Conservation (phyloP, 2,888 invertebrate species). For the Phengaris alcon region DNA sequence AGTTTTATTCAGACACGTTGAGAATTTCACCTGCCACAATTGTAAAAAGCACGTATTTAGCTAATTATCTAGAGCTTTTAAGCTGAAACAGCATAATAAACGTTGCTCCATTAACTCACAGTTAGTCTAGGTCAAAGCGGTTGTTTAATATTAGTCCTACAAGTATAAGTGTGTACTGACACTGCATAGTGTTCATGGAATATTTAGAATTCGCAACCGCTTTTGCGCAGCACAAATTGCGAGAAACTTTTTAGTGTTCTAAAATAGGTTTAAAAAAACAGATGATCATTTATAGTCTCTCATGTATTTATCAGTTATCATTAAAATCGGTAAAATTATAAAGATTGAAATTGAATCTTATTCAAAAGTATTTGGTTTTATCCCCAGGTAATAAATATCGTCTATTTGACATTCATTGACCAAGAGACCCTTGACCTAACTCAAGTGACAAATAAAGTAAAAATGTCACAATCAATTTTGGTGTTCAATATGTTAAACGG, state of each 20-base stretch:
- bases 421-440: constrained; percentile 8
- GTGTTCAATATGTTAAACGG: neutral
- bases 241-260: no score
- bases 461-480: constrained; percentile 2
- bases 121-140: neutral
- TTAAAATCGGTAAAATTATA: neutral
- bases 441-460: neutral
- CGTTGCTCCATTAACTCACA: constrained; percentile 5
- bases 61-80: constrained; percentile 9
- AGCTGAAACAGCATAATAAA: constrained; percentile 18
- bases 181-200: neutral
- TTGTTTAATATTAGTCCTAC: constrained; percentile 1
- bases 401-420: constrained; percentile 6
- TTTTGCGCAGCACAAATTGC: neutral
- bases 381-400: neutral
- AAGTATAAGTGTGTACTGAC: neutral
- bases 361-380: neutral
- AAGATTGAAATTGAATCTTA: neutral
- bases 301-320: no score
- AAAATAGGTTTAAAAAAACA: no score
- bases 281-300: no score
- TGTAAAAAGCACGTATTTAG: constrained; percentile 4
- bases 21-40: constrained; percentile 5
- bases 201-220: neutral
- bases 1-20: constrained; percentile 7